phyloP scores from a whole-genome alignment of 2,888 invertebrate species.

The Monochamus alternatus region DNA sequence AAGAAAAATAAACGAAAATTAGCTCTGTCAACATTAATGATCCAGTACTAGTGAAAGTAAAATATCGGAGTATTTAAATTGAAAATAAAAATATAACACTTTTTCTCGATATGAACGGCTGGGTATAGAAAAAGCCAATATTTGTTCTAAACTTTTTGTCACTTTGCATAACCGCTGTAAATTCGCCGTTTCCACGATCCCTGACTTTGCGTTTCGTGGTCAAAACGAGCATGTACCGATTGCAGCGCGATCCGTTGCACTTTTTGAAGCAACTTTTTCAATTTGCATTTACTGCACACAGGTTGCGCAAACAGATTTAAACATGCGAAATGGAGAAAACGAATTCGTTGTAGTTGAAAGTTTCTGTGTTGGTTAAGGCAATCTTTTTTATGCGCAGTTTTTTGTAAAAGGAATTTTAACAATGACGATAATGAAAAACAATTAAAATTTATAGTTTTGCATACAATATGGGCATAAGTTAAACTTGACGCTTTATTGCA shows the following conservation, averaged over 20 bases:
- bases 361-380: neutral
- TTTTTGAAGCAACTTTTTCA: neutral
- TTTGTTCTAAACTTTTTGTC: neutral
- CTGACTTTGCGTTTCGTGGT: neutral
- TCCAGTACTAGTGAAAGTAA: too few relatives aligned
- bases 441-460: neutral
- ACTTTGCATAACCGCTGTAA: neutral
- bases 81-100: too few relatives aligned
- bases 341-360: neutral
- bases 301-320: neutral
- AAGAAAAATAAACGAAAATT: too few relatives aligned
- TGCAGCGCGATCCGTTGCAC: neutral
- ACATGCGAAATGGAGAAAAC: neutral
- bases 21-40: too few relatives aligned
- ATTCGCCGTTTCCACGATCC: neutral
- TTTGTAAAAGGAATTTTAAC: neutral
- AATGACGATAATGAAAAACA: neutral
- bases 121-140: neutral
- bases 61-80: too few relatives aligned
- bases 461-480: neutral
- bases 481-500: neutral
- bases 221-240: neutral
- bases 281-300: neutral
- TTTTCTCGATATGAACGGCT: too few relatives aligned
- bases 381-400: neutral